phyloP scores from a whole-genome alignment of 2,113 vertebrate species.

The Atrichornis clamosus region DNA sequence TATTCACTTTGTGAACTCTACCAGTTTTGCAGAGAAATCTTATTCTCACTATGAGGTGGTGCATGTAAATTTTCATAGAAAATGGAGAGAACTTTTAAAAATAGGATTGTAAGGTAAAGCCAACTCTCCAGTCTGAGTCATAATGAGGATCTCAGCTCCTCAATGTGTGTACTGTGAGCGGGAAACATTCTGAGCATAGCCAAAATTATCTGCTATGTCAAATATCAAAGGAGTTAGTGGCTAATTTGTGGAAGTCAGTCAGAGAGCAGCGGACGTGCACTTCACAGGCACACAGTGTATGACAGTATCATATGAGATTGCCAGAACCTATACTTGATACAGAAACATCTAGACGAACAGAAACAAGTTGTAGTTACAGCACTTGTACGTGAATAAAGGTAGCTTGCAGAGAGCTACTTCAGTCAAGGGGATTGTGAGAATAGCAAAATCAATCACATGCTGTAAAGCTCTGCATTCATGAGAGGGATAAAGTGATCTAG shows the following conservation, averaged over 20 bases:
- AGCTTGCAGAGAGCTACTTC: not conserved
- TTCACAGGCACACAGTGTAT: not conserved
- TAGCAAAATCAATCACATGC: not conserved
- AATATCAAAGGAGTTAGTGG: not conserved
- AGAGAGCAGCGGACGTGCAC: not conserved
- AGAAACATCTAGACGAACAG: not conserved
- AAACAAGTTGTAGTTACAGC: not conserved
- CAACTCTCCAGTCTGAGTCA: not conserved
- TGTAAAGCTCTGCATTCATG: not conserved
- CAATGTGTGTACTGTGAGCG: not conserved
- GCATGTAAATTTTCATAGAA: not conserved
- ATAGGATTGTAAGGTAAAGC: not conserved
- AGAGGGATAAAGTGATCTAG: not conserved
- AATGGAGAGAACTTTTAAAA: not conserved
- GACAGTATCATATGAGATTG: not conserved
- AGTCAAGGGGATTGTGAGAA: not conserved
- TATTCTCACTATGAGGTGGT: not conserved
- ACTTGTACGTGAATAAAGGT: not conserved
- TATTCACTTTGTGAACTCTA: not conserved
- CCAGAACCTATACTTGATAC: not conserved
- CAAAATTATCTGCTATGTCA: not conserved
- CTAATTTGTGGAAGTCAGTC: not conserved
- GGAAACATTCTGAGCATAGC: not conserved
- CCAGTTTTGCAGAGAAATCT: not conserved
- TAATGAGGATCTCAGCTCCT: not conserved